Conservation (phyloP, 2,888 invertebrate genomes). For the Philaethria dido region DNA sequence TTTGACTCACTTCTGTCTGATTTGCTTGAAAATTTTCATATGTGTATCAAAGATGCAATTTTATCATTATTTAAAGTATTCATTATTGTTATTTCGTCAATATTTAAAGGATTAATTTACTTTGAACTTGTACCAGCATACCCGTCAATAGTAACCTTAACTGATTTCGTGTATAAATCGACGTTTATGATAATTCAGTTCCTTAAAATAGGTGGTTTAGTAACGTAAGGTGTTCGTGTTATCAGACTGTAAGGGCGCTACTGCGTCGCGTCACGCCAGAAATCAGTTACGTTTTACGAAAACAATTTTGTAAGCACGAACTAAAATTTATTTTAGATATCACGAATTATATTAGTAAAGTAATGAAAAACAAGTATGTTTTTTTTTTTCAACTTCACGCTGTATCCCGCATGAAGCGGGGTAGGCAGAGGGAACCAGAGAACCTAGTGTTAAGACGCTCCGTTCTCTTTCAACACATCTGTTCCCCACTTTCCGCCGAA, state of each 20-base stretch:
- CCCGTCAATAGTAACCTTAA: neutral
- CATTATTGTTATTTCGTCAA: no score
- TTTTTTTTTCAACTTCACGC: neutral
- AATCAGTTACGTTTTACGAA: slow-evolving; percentile 47
- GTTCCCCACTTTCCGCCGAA: no score
- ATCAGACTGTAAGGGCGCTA: slow-evolving; percentile 41
- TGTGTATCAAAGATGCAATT: no score
- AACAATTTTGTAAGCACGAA: slow-evolving; percentile 14
- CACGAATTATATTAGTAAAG: neutral
- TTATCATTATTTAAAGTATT: no score
- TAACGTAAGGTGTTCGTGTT: slow-evolving; percentile 42
- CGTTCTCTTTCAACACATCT: no score
- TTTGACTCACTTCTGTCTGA: no score
- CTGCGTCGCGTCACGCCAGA: slow-evolving; percentile 46
- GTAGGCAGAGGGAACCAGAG: no score
- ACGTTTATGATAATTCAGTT: slow-evolving; percentile 5
- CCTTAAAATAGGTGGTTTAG: slow-evolving; percentile 2
- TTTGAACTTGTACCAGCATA: neutral
- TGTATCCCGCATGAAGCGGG: no score
- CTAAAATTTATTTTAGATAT: neutral
- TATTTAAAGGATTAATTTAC: no score
- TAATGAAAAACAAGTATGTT: neutral
- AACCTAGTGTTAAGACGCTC: no score
- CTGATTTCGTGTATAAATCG: neutral
- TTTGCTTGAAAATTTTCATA: no score